These are phyloP conservation scores for Omphaloscelis lunosa DNA, from an alignment of 2,888 invertebrate species.

Conservation along the genomic window DNA sequence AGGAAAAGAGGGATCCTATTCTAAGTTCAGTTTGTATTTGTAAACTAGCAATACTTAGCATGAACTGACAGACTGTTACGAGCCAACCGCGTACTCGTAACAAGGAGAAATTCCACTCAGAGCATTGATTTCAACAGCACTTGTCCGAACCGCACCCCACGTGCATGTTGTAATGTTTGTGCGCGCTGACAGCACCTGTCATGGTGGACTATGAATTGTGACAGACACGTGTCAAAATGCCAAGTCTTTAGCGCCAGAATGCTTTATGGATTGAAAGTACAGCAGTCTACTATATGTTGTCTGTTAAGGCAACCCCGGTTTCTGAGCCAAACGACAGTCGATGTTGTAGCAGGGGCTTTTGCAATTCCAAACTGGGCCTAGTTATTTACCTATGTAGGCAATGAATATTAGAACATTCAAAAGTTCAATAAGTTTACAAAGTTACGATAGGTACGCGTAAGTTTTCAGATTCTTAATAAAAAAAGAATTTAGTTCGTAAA, in stretches of 20 bases:
- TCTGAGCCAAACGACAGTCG: background rate
- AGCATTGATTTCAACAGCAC: no score
- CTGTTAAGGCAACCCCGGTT: background rate
- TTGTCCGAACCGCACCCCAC: background rate
- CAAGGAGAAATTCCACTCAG: background rate
- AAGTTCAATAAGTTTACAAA: background rate
- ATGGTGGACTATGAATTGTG: constrained; percentile 15
- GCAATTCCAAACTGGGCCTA: no score
- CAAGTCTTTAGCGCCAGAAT: constrained; percentile 11
- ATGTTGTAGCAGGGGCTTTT: background rate
- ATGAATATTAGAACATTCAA: background rate
- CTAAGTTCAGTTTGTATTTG: background rate
- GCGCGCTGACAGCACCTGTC: constrained; percentile 44
- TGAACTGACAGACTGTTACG: constrained; percentile 1
- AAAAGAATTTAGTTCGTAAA: background rate
- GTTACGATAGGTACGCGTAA: background rate
- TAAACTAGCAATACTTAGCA: background rate
- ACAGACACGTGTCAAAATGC: constrained; percentile 21
- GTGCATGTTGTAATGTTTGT: constrained; percentile 9
- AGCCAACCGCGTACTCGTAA: background rate
- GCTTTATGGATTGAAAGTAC: background rate
- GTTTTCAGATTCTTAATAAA: background rate
- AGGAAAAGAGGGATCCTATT: background rate
- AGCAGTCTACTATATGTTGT: background rate
- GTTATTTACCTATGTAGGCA: background rate